These are phyloP conservation scores for Pseudorasbora parva DNA, from an alignment of 2,113 vertebrate species.

Conservation along the genomic window DNA sequence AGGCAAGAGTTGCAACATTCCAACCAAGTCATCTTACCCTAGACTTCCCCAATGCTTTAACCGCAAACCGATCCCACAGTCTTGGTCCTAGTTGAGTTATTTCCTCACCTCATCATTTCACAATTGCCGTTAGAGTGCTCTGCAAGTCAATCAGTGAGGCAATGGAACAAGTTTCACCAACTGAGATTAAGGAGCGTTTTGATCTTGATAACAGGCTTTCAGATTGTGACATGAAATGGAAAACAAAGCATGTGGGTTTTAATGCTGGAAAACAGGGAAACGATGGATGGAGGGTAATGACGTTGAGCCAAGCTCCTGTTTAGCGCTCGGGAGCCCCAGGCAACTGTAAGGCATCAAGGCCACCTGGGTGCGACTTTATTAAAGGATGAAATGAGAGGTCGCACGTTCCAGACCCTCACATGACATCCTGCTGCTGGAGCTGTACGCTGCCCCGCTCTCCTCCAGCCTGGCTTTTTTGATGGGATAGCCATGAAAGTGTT, in stretches of 20 bases:
- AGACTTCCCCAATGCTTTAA: slow-evolving; percentile 43
- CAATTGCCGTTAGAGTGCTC: slow-evolving; percentile 63
- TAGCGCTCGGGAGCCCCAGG: slow-evolving; percentile 71
- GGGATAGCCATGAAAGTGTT: slow-evolving; percentile 78
- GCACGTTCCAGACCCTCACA: slow-evolving; percentile 73
- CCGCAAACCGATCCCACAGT: slow-evolving; percentile 44
- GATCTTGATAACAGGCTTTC: slow-evolving; percentile 62
- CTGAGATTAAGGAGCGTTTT: slow-evolving; percentile 56
- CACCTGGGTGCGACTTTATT: slow-evolving; percentile 84
- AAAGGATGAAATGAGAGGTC: slow-evolving; percentile 85
- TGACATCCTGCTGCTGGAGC: slow-evolving; percentile 77
- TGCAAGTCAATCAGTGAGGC: slow-evolving; percentile 61
- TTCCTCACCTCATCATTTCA: slow-evolving; percentile 64
- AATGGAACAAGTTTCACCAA: slow-evolving; percentile 68
- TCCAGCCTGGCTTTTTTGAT: slow-evolving; percentile 66
- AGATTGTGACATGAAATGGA: slow-evolving; percentile 57
- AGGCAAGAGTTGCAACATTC: slow-evolving; percentile 42
- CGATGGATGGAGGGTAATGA: slow-evolving; percentile 53
- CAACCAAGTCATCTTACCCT: slow-evolving; percentile 19
- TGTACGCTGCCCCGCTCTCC: slow-evolving; percentile 40
- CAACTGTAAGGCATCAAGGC: slow-evolving; percentile 78
- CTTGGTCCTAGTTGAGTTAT: slow-evolving; percentile 33
- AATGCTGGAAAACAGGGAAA: slow-evolving; percentile 34
- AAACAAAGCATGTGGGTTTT: slow-evolving; percentile 35
- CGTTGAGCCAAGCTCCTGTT: slow-evolving; percentile 71